Base-by-base conservation (phyloP, 2,797 vertebrate species). In the Glyptemys insculpta region DNA sequence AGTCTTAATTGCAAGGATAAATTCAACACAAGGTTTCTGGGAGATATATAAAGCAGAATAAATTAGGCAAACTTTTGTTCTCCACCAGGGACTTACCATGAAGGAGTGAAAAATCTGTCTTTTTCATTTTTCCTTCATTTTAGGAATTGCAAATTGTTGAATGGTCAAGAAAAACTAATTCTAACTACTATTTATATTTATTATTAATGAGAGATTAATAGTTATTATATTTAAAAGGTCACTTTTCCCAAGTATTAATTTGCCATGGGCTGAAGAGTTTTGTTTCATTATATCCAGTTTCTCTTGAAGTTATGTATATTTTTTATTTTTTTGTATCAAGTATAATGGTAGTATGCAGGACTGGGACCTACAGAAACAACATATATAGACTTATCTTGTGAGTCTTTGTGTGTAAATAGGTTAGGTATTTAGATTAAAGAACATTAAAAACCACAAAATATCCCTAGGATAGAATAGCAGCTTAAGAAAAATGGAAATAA, bases 241-340 rank as follows among this genome's bases (percentile, higher is more conserved):
- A 3, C 59, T 79, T 86, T 18, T 4, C 1, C 1, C 72, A 52
- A 72, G n/a, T 15, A 86, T 47, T 0, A 0, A 0, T 65, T 93
- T 89, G 8, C 2, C 9, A 34, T 31, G 80, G 47, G 59, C 6
- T 59, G 12, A 92, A 53, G 9, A 8, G 11, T 31, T 62, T 62
- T 31, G 31, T 34, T 62, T 16, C 3, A 5, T 54, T 8, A 11
- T 86, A 80, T 91, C 4, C 1, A 27, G 5, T 49, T 83, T 74
- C 86, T 91, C 5, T 29, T 85, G 44, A 90, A 49, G 56, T 2
- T 37, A 81, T 7, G 1, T 74, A 3, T 81, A 1, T 2, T 3
- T 86, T 87, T 47, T 37, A 25, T 15, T 88, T 6, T 87, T 88
- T 37, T 74, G 16, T 49, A 79, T 37, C 11, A 91, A 81, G 80